Evolutionary conservation across 1,140 invertebrate species (phyloP).

Genomic region (Habropoda laboriosa): DNA sequence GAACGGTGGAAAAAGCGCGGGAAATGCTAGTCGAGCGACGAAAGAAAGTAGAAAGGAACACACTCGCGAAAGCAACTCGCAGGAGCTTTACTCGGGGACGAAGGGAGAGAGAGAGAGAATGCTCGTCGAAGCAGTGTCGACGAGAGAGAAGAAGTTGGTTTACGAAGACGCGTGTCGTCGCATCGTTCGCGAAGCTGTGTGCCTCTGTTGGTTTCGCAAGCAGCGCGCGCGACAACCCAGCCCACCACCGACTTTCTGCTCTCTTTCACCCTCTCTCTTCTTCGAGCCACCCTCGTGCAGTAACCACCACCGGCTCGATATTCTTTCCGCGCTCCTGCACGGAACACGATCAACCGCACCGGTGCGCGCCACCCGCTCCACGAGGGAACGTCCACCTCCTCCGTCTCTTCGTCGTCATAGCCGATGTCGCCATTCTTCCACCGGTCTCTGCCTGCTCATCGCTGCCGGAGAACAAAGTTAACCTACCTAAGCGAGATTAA

Average conservation of each 20-base stretch:
- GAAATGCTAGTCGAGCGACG: too few species aligned
- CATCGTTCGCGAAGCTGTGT: slow-evolving; percentile 48
- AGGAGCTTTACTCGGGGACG: too few species aligned
- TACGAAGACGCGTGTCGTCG: slow-evolving; percentile 55
- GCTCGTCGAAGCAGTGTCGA: slow-evolving; percentile 15
- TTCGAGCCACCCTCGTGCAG: background rate
- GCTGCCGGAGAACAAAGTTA: slow-evolving; percentile 6
- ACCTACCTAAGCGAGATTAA: slow-evolving; percentile 8
- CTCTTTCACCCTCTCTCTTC: background rate
- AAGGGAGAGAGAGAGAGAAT: slow-evolving; percentile 11
- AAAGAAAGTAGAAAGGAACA: too few species aligned
- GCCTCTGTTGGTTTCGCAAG: slow-evolving; percentile 28
- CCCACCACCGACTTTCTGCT: slow-evolving; percentile 30
- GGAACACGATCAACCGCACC: slow-evolving; percentile 55
- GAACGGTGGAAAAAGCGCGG: too few species aligned
- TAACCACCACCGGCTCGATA: slow-evolving; percentile 56
- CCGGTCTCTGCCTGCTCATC: background rate
- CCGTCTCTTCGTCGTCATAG: background rate
- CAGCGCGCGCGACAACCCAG: slow-evolving; percentile 32
- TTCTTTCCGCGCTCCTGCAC: slow-evolving; percentile 62
- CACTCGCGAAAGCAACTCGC: background rate
- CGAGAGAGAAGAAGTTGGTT: too few species aligned
- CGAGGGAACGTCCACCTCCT: background rate
- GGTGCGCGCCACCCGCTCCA: slow-evolving; percentile 13
- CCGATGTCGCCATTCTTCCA: background rate